Evolutionary conservation across 2,113 vertebrate species (phyloP), one percentile per base, ranked within the genome.

Genomic region (Datnioides undecimradiatus): DNA sequence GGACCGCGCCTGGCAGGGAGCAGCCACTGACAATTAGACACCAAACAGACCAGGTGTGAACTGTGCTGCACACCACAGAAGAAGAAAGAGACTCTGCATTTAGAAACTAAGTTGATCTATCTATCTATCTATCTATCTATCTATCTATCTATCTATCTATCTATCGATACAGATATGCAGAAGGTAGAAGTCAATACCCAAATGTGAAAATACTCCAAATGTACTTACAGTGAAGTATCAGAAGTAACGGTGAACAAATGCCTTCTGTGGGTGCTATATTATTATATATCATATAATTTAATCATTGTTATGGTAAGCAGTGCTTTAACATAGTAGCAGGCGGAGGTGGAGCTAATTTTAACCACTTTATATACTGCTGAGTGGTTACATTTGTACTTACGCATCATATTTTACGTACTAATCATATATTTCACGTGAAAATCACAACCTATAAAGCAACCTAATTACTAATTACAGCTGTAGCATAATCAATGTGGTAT

Each of bases 1-100:
- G 84, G 82, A 87, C 87, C 6, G 19, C 78, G 78, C 90, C 83
- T 86, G 72, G 86, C 88, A 69, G 86, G 86, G 79, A 85, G 77
- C 87, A 91, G 82, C 83, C 85, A 67, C 80, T 85, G 86, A 90
- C 93, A 91, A 93, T 94, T 93, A 92, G 85, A 91, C 86, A 85
- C 75, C 80, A 87, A 89, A 88, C 85, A 90, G 87, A 91, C 85
- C 87, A 90, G 90, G 89, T 90, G 90, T 88, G 85, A 92, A 86
- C 79, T 80, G 80, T 36, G 46, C 51, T 43, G 43, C 70, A 79
- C 65, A 65, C 17, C 40, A 40, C n/a, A 71, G 36, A 85, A 79
- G 66, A 79, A 55, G 16, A 64, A 65, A 62, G 36, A n/a, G n/a
- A n/a, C n/a, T n/a, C 45, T 16, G 4, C 33, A 21, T n/a, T 23